phyloP scores from a whole-genome alignment of 2,797 vertebrate species.

The Danio albolineatus region DNA sequence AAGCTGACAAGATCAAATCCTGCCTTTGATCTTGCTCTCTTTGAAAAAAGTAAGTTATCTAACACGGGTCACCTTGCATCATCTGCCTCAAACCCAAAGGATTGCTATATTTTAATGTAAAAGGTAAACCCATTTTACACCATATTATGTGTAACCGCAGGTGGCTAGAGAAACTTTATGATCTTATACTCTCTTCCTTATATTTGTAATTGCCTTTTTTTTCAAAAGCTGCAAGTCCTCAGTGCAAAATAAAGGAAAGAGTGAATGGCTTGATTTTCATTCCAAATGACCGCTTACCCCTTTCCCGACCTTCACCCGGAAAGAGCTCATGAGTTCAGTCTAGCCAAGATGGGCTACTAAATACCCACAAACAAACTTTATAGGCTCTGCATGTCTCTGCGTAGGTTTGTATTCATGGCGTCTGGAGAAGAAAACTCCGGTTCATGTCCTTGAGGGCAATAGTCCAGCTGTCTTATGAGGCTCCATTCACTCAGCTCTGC shows the following conservation, averaged over 20 bases:
- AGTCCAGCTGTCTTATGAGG: conserved; percentile 47
- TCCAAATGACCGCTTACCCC: conserved; percentile 77
- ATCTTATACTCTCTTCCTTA: conserved; percentile 31
- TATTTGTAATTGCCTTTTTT: conserved; percentile 23
- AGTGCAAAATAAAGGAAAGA: conserved; percentile 73
- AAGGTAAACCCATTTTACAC: conserved; percentile 45
- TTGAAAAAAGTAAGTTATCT: conserved; percentile 42
- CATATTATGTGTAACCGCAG: conserved; percentile 39
- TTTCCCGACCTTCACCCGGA: conserved; percentile 70
- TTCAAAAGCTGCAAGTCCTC: conserved; percentile 16
- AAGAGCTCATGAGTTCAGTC: conserved; percentile 35
- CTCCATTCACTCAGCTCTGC: conserved; percentile 32
- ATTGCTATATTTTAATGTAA: conserved; percentile 44
- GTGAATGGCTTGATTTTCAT: conserved; percentile 69
- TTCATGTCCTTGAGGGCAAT: conserved; percentile 43
- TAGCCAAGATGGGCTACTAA: conserved; percentile 56
- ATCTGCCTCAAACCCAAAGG: conserved; percentile 46
- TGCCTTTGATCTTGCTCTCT: conserved; percentile 44
- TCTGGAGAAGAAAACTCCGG: conserved; percentile 36
- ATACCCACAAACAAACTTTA: conserved; percentile 49
- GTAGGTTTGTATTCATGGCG: conserved; percentile 39
- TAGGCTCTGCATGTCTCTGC: conserved; percentile 28
- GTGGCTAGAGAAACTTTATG: conserved; percentile 45
- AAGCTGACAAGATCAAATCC: conserved; percentile 3
- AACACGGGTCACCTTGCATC: conserved; percentile 44